Conservation (phyloP, 2,888 invertebrate species). For the Leptopterna dolabrata region DNA sequence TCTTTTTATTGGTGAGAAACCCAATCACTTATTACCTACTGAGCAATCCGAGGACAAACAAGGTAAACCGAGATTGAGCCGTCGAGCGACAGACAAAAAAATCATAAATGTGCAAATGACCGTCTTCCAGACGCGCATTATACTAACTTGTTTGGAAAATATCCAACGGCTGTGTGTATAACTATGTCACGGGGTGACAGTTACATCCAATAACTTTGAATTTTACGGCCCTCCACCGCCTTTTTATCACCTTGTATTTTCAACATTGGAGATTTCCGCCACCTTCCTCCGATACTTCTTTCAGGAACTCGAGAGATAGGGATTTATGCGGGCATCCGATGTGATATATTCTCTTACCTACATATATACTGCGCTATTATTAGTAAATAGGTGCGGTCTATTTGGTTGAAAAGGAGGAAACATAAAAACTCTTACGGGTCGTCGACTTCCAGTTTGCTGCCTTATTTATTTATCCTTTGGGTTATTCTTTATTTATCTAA, state of each 20-base stretch:
- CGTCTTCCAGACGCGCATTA: constrained; percentile 14
- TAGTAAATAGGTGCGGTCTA: background rate
- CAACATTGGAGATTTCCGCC: constrained; percentile 5
- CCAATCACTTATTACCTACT: background rate
- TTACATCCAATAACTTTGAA: constrained; percentile 18
- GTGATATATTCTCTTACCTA: background rate
- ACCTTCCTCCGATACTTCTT: background rate
- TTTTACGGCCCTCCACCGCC: constrained; percentile 4
- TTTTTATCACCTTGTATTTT: constrained; percentile 10
- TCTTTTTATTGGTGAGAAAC: background rate
- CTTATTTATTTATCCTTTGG: too few species aligned
- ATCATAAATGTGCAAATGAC: constrained; percentile 19
- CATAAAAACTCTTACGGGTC: background rate
- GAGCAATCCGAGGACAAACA: background rate
- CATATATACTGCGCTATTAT: background rate
- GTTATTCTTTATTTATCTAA: too few species aligned
- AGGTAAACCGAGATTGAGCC: background rate
- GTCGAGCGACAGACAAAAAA: background rate
- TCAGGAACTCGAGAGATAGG: background rate
- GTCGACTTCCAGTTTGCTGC: background rate
- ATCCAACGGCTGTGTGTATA: constrained; percentile 12
- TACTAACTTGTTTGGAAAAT: constrained; percentile 4
- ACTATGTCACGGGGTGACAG: constrained; percentile 7
- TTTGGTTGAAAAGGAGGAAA: background rate
- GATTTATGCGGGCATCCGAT: background rate